Base-by-base conservation (phyloP, 2,113 vertebrate genomes). In the Leucoraja erinaceus region DNA sequence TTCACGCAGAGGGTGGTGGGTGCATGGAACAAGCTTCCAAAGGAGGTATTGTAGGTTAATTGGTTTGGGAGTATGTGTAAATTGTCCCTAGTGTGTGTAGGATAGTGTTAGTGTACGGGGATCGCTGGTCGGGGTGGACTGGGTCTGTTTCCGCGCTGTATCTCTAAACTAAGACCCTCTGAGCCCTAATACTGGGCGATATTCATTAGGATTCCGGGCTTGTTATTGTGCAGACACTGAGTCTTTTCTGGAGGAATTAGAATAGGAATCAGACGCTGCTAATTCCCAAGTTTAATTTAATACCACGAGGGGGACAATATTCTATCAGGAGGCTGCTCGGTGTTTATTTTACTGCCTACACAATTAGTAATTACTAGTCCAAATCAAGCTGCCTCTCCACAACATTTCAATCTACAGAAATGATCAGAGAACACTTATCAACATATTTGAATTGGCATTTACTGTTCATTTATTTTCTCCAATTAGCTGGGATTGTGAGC, bases 361-460 rank as follows among this genome's bases (percentile, higher is more conserved):
- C 61, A 88, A 63, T 88, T 88, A 88, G 83, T 88, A 63, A 63
- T 66, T 88, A 88, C 56, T 63, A n/a, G 83, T 18, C 59, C 83
- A 88, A 86, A 88, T 61, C 61, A 86, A 5, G 4, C 83, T 33
- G 28, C 0, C 3, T 77, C 56, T 33, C 83, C 56, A 54, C 59
- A 61, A 6, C 1, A n/a, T 88, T 88, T 63, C 5, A 31, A 88
- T 88, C 83, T 31, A 31, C 59, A 63, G 56, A 14, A 14, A 63
- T n/a, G 59, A 63, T 28, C 20, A 11, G 63, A 11, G 5, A 63
- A 33, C 9, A 18, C 59, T 63, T 63, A 88, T 20, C 83, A 88
- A 63, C 12, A 63, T 88, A 31, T 88, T 63, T 88, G 59, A 63
- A 63, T 31, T 18, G 61, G 6, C 10, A 31, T 31, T 63, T 88